Conservation (phyloP, 2,797 vertebrate genomes). For the Brotula barbata region DNA sequence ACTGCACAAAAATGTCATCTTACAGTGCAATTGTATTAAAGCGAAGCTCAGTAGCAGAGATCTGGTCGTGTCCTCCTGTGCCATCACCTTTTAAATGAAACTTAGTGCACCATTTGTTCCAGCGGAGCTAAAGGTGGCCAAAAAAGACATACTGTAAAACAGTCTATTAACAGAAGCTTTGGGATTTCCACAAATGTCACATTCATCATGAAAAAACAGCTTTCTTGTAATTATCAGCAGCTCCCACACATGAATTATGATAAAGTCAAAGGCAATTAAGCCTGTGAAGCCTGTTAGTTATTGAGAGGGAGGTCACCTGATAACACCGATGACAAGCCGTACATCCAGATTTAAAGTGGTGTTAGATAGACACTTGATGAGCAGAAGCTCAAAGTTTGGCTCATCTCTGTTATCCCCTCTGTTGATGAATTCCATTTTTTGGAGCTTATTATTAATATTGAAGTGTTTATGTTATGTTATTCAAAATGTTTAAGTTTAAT, state of each 20-base stretch:
- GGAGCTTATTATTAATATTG: too few relatives aligned
- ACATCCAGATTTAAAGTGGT: too few relatives aligned
- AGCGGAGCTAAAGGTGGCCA: slow-evolving; percentile 1
- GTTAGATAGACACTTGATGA: too few relatives aligned
- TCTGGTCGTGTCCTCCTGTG: background rate
- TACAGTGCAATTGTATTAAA: slow-evolving; percentile 2
- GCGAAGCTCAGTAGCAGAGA: background rate
- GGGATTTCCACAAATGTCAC: slow-evolving; percentile 20
- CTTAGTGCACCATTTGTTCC: slow-evolving; percentile 1
- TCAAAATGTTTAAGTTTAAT: too few relatives aligned
- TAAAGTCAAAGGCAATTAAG: background rate
- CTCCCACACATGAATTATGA: slow-evolving; percentile 7
- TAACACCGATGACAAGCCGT: too few relatives aligned
- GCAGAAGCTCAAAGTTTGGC: too few relatives aligned
- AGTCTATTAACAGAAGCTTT: slow-evolving; percentile 16
- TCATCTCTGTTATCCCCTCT: too few relatives aligned
- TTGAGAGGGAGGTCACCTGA: too few relatives aligned
- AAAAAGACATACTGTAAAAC: slow-evolving; percentile 5
- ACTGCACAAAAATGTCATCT: slow-evolving; percentile 8
- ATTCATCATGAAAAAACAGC: slow-evolving; percentile 6
- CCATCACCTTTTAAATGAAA: slow-evolving; percentile 6
- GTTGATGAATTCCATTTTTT: too few relatives aligned
- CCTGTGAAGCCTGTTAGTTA: too few relatives aligned
- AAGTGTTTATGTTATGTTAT: too few relatives aligned
- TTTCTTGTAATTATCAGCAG: slow-evolving; percentile 28